Conservation (phyloP, 2,797 vertebrate species). For the Manis pentadactyla region DNA sequence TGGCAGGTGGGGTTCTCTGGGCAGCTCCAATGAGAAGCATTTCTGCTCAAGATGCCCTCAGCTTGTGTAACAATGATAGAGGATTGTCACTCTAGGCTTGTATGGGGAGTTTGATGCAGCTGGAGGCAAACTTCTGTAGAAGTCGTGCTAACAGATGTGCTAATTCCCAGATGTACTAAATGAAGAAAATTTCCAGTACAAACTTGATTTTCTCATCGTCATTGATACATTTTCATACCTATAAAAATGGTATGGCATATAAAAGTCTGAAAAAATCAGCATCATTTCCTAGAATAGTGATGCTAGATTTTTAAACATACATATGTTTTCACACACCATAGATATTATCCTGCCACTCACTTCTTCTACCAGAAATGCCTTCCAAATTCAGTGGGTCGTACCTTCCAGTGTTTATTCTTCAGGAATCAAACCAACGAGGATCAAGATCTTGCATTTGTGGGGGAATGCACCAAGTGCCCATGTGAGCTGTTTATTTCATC, state of each 20-base stretch:
- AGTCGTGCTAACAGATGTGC: not conserved
- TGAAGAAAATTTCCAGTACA: not conserved
- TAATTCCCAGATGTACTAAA: not conserved
- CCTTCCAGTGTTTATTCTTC: not conserved
- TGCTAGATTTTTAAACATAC: not conserved
- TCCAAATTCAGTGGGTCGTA: not conserved
- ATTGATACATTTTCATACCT: not conserved
- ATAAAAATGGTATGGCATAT: not conserved
- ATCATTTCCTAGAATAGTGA: not conserved
- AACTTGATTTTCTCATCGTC: not conserved
- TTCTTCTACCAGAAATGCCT: not conserved
- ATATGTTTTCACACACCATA: not conserved
- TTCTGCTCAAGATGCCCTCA: not conserved
- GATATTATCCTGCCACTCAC: not conserved
- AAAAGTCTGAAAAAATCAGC: not conserved
- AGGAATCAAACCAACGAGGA: not conserved
- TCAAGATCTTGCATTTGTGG: not conserved
- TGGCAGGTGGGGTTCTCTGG: slow-evolving; percentile 2
- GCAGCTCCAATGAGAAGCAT: not conserved
- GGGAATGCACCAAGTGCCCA: not conserved
- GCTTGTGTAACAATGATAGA: not conserved
- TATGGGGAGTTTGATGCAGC: not conserved
- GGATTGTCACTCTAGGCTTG: not conserved
- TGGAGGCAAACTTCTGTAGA: not conserved
- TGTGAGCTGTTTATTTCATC: not conserved